These are phyloP conservation scores for Acanthosepion lycidas DNA, from an alignment of 2,888 invertebrate genomes.

Conservation along the genomic window DNA sequence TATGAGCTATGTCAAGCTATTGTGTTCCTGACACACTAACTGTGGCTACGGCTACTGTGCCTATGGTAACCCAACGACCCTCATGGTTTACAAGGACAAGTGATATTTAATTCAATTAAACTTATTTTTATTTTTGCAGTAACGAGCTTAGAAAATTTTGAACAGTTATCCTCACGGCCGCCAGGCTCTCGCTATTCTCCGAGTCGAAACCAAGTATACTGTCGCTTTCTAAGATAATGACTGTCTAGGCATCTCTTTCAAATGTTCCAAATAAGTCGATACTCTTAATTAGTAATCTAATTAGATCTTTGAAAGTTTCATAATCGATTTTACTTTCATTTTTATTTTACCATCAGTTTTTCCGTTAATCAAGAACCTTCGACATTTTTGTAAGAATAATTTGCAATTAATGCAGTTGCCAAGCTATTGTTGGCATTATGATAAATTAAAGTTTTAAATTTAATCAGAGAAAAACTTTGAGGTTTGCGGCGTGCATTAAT, in stretches of 20 bases:
- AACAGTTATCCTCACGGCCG: not conserved
- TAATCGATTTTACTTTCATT: not conserved
- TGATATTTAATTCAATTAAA: too few relatives aligned
- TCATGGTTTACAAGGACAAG: too few relatives aligned
- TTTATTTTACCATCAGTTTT: not conserved
- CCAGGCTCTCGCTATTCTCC: not conserved
- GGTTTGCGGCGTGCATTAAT: not conserved
- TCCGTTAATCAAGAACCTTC: not conserved
- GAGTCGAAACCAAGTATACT: not conserved
- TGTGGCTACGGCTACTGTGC: too few relatives aligned
- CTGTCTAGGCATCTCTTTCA: not conserved
- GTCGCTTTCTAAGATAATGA: not conserved
- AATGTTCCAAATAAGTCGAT: constrained; percentile 22
- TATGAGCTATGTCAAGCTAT: too few relatives aligned
- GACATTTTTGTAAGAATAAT: not conserved
- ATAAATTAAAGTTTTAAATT: not conserved
- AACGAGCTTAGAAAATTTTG: not conserved
- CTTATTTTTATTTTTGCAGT: too few relatives aligned
- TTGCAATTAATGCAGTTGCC: constrained; percentile 8
- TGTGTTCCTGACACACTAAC: too few relatives aligned
- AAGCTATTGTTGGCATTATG: not conserved
- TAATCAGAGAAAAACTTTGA: not conserved
- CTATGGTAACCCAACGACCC: too few relatives aligned
- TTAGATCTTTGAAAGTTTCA: constrained; percentile 20
- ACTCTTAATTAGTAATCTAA: constrained; percentile 23